phyloP scores from a whole-genome alignment of 2,888 invertebrate genomes.

The Eupithecia centaureata region DNA sequence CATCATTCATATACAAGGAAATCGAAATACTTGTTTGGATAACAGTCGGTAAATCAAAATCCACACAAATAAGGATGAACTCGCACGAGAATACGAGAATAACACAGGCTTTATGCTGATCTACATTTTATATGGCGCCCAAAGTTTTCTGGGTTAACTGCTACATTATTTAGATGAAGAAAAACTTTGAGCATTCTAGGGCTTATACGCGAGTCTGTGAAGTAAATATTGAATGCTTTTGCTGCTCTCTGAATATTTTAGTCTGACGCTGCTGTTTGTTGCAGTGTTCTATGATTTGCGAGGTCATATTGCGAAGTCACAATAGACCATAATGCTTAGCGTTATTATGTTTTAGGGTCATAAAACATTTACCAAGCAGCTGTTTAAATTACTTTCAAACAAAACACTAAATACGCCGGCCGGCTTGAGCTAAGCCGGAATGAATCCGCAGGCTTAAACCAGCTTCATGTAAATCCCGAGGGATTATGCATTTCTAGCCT shows the following conservation, averaged over 20 bases:
- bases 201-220: neutral
- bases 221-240: conserved; percentile 1
- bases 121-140: conserved; percentile 19
- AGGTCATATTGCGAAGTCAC: neutral
- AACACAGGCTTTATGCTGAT: conserved; percentile 17
- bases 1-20: conserved; percentile 14
- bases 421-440: conserved; percentile 22
- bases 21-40: conserved; percentile 36
- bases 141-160: conserved; percentile 31
- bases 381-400: conserved; percentile 10
- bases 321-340: neutral
- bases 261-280: neutral
- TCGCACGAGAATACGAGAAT: conserved; percentile 16
- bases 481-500: conserved; percentile 30
- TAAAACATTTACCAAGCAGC: neutral
- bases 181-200: conserved; percentile 1
- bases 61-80: conserved; percentile 39
- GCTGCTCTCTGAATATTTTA: neutral
- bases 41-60: conserved; percentile 30
- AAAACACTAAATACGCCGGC: conserved; percentile 1
- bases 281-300: neutral
- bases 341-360: neutral
- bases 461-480: conserved; percentile 25
- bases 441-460: conserved; percentile 24
- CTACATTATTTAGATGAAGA: conserved; percentile 14